These are phyloP conservation scores for Scolopax rusticola DNA, from an alignment of 2,797 vertebrate genomes.

Conservation along the genomic window DNA sequence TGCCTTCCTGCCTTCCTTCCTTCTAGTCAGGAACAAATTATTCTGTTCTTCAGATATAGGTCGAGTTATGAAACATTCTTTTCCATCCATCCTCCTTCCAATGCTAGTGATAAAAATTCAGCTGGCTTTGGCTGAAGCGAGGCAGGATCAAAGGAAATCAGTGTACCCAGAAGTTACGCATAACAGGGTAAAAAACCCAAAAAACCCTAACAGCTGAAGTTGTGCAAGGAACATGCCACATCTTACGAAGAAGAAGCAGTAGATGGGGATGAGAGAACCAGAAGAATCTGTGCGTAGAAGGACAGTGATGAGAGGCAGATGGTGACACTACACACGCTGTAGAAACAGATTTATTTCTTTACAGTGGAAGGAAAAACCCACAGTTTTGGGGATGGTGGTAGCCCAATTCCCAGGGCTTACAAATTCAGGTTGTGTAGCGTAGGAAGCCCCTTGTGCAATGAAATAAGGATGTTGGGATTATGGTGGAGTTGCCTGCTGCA, in stretches of 20 bases:
- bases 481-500: neutral
- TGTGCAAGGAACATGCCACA: neutral
- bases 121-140: neutral
- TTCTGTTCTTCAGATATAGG: neutral
- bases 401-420: neutral
- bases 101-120: neutral
- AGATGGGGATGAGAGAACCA: neutral
- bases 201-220: neutral
- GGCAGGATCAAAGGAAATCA: neutral
- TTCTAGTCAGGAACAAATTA: neutral
- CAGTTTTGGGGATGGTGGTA: neutral
- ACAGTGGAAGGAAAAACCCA: neutral
- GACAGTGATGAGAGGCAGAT: neutral
- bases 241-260: neutral
- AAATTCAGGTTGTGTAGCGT: too few relatives aligned
- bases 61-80: neutral
- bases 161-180: neutral
- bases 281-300: neutral
- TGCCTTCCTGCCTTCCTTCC: neutral
- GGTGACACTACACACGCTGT: fast-evolving
- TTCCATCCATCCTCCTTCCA: neutral
- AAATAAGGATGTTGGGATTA: neutral
- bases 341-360: neutral
- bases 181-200: neutral
- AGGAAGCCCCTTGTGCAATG: neutral